Base-by-base conservation (phyloP, 2,797 vertebrate species). In the Potorous gilbertii region DNA sequence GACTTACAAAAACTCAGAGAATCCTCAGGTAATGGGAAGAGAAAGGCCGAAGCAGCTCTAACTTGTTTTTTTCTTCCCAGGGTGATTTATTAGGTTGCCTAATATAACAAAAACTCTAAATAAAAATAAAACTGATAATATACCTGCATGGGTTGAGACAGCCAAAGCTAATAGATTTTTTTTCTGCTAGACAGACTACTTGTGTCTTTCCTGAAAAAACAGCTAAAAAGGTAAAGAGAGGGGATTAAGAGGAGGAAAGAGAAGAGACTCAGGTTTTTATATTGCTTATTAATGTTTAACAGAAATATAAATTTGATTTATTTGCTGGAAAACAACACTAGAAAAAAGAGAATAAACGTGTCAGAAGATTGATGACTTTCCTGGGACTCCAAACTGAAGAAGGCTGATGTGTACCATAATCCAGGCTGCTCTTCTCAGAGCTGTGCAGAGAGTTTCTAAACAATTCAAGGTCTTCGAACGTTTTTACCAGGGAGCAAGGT, bases 1-100 rank as follows among this genome's bases (percentile, higher is more conserved):
- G 94, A 95, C 93, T 95, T 98, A 96, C 57, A 96, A 93, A 98
- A 98, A 97, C 91, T 96, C 96, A 96, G 95, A 91, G 74, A 96
- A 96, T 94, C 91, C 55, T 94, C 96, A 46, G 14, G 34, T 0
- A 96, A 95, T 52, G 52, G 94, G 52, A 95, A 97, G 97, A 96
- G 90, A 98, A 98, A 95, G 0, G 81, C 91, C 97, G 89, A n/a
- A 31, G 1, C 95, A 94, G 96, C 94, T 97, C 66, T 56, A 87
- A 95, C 91, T 93, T 55, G 62, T n/a, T 89, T 89, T 89, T 57
- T 96, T 95, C 59, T 52, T 81, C 91, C 55, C 52, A 93, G 18
- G 81, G 12, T 92, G 92, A 96, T 66, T 97, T 91, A 96, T 91
- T 94, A 92, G 54, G 29, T 28, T 94, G 90, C 56, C 89, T 96